Percentiles rank a stretch among this genome's conserved stretches.
Evolutionary conservation across 2,113 vertebrate genomes (phyloP).

Genomic region (Pogona vitticeps): DNA sequence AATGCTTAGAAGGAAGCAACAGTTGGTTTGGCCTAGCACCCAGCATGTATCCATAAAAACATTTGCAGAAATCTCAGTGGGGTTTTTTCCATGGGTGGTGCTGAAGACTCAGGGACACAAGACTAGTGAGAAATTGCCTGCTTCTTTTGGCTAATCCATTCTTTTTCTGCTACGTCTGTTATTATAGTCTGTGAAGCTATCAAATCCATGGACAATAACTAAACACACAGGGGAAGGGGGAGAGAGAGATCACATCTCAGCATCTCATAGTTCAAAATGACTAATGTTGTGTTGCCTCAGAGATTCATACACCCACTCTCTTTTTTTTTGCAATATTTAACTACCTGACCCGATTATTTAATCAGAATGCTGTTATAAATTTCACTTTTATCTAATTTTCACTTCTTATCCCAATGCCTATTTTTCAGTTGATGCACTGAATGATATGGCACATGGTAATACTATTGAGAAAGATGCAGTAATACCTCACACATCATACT

Average conservation of each 20-base stretch:
- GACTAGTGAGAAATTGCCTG: neutral
- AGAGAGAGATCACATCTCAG: neutral
- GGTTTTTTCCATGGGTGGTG: neutral
- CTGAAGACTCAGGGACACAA: neutral
- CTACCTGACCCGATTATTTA: neutral
- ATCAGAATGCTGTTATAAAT: rapidly evolving
- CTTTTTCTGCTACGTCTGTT: neutral
- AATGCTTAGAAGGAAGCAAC: too few relatives aligned
- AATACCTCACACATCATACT: slow-evolving; percentile 13
- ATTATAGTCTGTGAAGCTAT: neutral
- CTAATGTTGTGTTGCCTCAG: neutral
- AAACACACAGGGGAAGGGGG: too few relatives aligned
- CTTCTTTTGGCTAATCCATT: neutral
- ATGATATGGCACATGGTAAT: neutral
- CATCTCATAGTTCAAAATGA: neutral
- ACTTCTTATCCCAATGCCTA: neutral
- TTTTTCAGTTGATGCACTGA: slow-evolving; percentile 31
- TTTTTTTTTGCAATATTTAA: slow-evolving; percentile 12
- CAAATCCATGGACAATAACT: neutral
- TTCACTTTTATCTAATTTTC: neutral
- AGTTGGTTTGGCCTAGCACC: neutral
- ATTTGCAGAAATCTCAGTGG: neutral
- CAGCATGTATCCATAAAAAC: neutral
- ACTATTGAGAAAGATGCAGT: slow-evolving; percentile 1
- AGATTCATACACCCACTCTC: neutral